Evolutionary conservation across 2,888 invertebrate genomes (phyloP).

Genomic region (Camponotus fellah): DNA sequence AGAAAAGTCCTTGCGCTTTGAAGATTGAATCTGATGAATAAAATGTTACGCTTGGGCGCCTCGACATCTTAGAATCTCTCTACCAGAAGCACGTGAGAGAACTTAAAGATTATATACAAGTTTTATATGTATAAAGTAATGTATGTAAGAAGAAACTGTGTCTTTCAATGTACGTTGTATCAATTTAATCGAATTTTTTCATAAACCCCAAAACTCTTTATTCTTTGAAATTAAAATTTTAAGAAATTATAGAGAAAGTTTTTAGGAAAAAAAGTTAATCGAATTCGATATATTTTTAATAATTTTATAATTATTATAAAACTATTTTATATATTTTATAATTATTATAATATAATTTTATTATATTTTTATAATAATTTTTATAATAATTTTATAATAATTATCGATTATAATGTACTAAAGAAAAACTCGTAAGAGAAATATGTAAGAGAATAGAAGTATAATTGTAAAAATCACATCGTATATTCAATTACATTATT

Average conservation of each 20-base stretch:
- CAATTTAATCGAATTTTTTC: neutral
- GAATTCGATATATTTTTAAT: neutral
- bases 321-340: no score
- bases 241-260: neutral
- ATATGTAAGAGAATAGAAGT: neutral
- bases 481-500: neutral
- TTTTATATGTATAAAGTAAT: slow-evolving; percentile 1
- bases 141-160: neutral
- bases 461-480: neutral
- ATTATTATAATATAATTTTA: no score
- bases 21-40: slow-evolving; percentile 50
- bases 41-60: slow-evolving; percentile 32
- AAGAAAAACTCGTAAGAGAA: neutral
- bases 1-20: slow-evolving; percentile 23
- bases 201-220: neutral
- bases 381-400: no score
- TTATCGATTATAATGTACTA: neutral
- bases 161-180: neutral
- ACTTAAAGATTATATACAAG: neutral
- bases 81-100: neutral
- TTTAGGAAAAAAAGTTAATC: neutral
- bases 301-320: no score
- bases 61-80: neutral
- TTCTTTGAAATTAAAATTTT: neutral
- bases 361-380: no score